A percentile compares a stretch with the other conserved stretches of the same genome.
These are phyloP conservation scores for Phaenicophaeus curvirostris DNA, from an alignment of 2,797 vertebrate genomes.

Conservation along the genomic window DNA sequence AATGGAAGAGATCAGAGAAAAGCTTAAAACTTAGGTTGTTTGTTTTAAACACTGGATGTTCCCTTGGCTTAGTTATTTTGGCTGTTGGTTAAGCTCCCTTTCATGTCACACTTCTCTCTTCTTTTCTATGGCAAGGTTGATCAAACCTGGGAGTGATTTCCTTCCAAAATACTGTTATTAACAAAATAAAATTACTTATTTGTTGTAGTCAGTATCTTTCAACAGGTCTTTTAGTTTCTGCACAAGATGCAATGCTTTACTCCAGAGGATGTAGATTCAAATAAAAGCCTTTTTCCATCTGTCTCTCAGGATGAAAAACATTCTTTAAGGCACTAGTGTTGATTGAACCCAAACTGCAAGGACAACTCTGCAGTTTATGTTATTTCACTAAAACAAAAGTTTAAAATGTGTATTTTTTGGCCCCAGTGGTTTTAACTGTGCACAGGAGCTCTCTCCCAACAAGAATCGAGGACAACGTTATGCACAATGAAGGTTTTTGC, in stretches of 20 bases:
- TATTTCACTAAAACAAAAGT: neutral
- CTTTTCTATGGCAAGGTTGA: neutral
- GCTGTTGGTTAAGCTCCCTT: neutral
- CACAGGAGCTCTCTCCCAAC: neutral
- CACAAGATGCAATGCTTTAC: neutral
- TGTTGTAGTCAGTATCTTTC: slow-evolving; percentile 1
- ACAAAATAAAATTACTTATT: neutral
- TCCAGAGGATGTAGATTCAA: neutral
- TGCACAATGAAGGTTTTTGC: neutral
- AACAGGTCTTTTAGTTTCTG: neutral
- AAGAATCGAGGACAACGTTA: neutral
- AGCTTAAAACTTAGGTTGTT: neutral
- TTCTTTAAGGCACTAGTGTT: neutral
- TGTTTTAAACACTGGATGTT: slow-evolving; percentile 39
- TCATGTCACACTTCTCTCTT: slow-evolving; percentile 27
- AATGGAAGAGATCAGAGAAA: slow-evolving; percentile 35
- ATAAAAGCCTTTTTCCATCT: neutral
- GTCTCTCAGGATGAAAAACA: neutral
- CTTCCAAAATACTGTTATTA: neutral
- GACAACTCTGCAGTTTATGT: neutral
- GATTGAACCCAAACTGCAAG: neutral
- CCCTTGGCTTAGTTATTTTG: slow-evolving; percentile 33
- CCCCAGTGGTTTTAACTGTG: neutral
- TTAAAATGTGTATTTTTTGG: neutral
- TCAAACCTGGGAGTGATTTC: neutral